phyloP scores from a whole-genome alignment of 1,140 invertebrate genomes.

The Marisa cornuarietis region DNA sequence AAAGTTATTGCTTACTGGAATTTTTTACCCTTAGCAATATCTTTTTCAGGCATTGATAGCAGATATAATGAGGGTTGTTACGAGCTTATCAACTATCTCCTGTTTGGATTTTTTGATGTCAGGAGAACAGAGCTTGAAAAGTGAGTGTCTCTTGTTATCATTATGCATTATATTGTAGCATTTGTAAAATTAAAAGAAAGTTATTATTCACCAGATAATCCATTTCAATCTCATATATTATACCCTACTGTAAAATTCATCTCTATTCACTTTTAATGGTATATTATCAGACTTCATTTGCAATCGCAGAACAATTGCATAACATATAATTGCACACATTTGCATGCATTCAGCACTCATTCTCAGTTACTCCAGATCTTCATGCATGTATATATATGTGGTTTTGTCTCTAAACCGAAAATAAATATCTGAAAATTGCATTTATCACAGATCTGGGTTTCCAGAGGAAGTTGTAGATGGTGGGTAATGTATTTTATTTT shows the following conservation, averaged over 20 bases:
- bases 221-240: no score
- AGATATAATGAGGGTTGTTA: constrained; percentile 58
- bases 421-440: background rate
- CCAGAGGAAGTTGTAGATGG: constrained; percentile 62
- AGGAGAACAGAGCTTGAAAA: constrained; percentile 57
- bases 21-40: background rate
- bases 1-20: background rate
- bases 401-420: background rate
- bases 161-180: background rate
- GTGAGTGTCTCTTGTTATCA: constrained; percentile 30
- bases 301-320: no score
- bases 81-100: constrained; percentile 57
- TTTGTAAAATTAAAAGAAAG: background rate
- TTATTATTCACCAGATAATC: background rate
- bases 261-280: background rate
- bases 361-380: background rate
- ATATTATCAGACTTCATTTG: background rate
- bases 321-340: background rate
- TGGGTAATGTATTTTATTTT: constrained; percentile 29
- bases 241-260: no score
- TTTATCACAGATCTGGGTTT: constrained; percentile 54
- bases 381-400: background rate
- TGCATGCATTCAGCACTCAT: constrained; percentile 3
- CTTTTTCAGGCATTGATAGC: constrained; percentile 59
- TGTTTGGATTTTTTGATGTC: constrained; percentile 62